Percentiles rank a stretch among this genome's conserved stretches.
Evolutionary conservation across 2,113 vertebrate genomes (phyloP).

Genomic region (Pontoporia blainvillei): DNA sequence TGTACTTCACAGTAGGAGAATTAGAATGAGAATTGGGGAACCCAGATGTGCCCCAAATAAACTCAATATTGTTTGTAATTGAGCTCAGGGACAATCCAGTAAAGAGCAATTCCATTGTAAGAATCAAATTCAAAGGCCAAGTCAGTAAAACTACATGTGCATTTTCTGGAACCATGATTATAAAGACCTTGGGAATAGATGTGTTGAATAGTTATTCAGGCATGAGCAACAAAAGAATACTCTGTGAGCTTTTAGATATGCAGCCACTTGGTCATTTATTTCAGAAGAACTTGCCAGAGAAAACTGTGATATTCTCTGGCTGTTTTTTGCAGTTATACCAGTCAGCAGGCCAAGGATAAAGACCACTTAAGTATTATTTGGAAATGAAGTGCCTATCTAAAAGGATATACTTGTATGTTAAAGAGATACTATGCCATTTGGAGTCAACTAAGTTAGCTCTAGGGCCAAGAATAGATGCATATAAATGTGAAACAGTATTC

Average conservation of each 20-base stretch:
- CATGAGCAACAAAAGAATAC: constrained; percentile 29
- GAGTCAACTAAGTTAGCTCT: constrained; percentile 49
- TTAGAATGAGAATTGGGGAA: not conserved
- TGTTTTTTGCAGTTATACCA: constrained; percentile 28
- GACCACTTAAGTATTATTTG: constrained; percentile 49
- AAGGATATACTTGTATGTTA: constrained; percentile 52
- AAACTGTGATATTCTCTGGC: constrained; percentile 34
- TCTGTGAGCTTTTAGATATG: constrained; percentile 5
- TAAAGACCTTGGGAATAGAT: constrained; percentile 15
- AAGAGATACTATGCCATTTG: constrained; percentile 43
- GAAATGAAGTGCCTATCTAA: constrained; percentile 48
- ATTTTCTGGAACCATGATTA: constrained; percentile 4
- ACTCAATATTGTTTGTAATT: constrained; percentile 3
- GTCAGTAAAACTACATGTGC: not conserved
- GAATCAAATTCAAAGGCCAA: constrained; percentile 29
- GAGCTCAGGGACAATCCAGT: not conserved
- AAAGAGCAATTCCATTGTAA: constrained; percentile 24
- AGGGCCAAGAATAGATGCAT: constrained; percentile 51
- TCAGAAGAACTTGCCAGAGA: constrained; percentile 5
- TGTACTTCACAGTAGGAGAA: not conserved
- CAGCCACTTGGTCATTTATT: constrained; percentile 38
- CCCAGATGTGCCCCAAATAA: not conserved
- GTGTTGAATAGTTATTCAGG: not conserved
- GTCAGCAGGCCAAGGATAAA: constrained; percentile 49
- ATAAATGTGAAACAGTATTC: constrained; percentile 34